phyloP scores from a whole-genome alignment of 2,888 invertebrate species.

The Agrochola circellaris region DNA sequence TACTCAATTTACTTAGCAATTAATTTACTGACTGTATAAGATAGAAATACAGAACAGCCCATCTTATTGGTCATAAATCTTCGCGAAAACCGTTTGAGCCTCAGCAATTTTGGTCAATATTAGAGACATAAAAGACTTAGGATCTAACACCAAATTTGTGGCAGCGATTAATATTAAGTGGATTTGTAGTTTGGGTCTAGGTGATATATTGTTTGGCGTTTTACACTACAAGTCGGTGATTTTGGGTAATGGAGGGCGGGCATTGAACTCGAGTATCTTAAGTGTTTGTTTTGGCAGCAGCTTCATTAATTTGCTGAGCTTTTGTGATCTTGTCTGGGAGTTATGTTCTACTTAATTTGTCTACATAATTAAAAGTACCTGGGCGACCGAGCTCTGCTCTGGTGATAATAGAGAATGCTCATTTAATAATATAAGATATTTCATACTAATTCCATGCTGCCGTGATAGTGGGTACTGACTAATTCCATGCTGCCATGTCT shows the following conservation, averaged over 20 bases:
- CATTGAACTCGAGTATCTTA: not conserved
- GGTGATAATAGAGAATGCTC: too few relatives aligned
- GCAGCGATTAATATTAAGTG: slow-evolving; percentile 58
- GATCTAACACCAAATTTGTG: slow-evolving; percentile 50
- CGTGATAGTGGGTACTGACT: too few relatives aligned
- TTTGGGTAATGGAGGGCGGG: slow-evolving; percentile 16
- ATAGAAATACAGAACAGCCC: slow-evolving; percentile 18
- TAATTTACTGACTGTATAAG: not conserved
- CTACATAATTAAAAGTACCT: not conserved
- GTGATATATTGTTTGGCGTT: slow-evolving; percentile 53
- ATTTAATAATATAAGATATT: too few relatives aligned
- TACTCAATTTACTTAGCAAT: not conserved
- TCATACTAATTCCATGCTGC: too few relatives aligned
- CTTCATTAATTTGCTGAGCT: not conserved
- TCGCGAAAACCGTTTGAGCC: slow-evolving; percentile 27
- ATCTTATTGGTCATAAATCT: slow-evolving; percentile 62
- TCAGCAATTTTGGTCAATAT: slow-evolving; percentile 56
- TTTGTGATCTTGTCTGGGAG: not conserved
- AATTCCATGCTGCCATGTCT: too few relatives aligned
- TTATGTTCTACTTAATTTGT: not conserved
- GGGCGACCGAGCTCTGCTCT: too few relatives aligned
- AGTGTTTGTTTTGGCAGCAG: slow-evolving; percentile 2
- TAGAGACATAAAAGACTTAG: slow-evolving; percentile 53
- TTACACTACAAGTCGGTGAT: slow-evolving; percentile 36
- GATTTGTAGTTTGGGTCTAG: slow-evolving; percentile 51